Percentiles rank a stretch among this genome's conserved stretches.
phyloP scores from a whole-genome alignment of 2,113 vertebrate genomes.

The Myotis brandtii region DNA sequence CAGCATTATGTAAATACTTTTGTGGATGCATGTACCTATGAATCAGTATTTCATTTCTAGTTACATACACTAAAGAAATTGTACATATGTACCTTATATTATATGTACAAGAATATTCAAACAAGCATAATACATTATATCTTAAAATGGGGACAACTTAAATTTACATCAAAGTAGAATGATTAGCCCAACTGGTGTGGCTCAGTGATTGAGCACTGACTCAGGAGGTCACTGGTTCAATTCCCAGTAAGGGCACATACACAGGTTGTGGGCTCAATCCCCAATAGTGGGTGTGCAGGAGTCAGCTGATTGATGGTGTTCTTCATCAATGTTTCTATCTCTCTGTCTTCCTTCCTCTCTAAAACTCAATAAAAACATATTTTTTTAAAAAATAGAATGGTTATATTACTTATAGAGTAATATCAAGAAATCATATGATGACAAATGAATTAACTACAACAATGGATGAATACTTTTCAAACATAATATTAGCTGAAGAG shows the following conservation, averaged over 20 bases:
- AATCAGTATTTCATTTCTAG: neutral
- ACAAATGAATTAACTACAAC: neutral
- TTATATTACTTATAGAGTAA: neutral
- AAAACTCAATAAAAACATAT: too few species aligned
- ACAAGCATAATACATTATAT: neutral
- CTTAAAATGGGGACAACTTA: neutral
- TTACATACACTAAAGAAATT: neutral
- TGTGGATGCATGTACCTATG: neutral
- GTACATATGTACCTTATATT: neutral
- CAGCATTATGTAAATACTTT: neutral
- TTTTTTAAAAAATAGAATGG: too few species aligned
- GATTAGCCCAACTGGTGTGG: too few species aligned
- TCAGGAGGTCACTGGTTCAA: too few species aligned
- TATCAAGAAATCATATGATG: neutral
- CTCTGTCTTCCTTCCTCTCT: too few species aligned
- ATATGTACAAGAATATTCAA: neutral
- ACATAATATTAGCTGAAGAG: neutral
- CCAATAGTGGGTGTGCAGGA: too few species aligned
- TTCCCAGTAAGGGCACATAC: too few species aligned
- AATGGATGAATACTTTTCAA: neutral
- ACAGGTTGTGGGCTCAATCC: too few species aligned
- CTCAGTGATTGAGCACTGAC: too few species aligned
- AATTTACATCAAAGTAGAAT: neutral
- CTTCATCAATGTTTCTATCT: too few species aligned
- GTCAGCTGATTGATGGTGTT: too few species aligned